phyloP scores from a whole-genome alignment of 2,888 invertebrate species.

The Cepaea hortensis region DNA sequence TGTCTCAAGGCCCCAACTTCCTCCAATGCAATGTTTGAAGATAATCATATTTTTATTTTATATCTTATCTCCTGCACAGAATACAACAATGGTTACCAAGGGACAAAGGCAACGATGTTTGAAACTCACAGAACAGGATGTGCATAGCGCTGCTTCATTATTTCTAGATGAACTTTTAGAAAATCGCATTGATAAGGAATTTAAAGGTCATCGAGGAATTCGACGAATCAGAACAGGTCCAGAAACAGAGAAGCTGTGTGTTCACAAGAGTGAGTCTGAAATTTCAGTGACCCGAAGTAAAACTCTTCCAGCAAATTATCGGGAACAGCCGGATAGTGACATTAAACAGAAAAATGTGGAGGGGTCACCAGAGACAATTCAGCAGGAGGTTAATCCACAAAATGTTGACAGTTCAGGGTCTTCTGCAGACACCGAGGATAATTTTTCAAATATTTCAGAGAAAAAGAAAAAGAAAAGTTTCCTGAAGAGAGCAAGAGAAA shows the following conservation, averaged over 20 bases:
- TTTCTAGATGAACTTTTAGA: constrained; percentile 67
- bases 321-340: constrained; percentile 5
- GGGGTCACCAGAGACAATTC: background rate
- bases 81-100: constrained; percentile 4
- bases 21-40: too few relatives aligned
- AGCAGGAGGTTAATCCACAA: background rate
- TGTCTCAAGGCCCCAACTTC: too few relatives aligned
- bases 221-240: constrained; percentile 41
- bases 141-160: constrained; percentile 58
- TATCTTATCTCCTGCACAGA: background rate
- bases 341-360: constrained; percentile 26
- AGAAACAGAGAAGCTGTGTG: background rate
- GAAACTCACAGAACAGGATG: constrained; percentile 55
- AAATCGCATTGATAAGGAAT: constrained; percentile 50
- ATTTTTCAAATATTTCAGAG: constrained; percentile 29
- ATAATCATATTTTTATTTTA: too few relatives aligned
- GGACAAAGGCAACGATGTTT: background rate
- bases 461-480: constrained; percentile 64
- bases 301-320: constrained; percentile 43
- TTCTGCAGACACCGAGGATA: constrained; percentile 50
- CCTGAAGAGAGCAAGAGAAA: constrained; percentile 62
- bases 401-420: constrained; percentile 15
- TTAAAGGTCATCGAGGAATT: background rate
- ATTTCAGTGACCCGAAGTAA: constrained; percentile 34
- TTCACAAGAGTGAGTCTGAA: background rate